Evolutionary conservation across 2,797 vertebrate species (phyloP).

Genomic region (Syngnathus rostellatus): DNA sequence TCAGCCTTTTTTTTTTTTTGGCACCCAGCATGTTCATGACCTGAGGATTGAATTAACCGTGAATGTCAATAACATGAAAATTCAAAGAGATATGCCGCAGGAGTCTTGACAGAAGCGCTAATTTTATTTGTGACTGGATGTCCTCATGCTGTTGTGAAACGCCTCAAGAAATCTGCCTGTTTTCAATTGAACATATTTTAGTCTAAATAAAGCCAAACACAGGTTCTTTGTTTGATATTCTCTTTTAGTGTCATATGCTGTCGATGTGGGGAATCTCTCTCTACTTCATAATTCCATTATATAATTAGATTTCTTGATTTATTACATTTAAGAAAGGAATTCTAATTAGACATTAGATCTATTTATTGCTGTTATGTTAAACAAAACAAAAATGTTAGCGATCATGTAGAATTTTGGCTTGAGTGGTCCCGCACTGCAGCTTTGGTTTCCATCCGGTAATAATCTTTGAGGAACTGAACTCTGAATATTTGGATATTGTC

Average conservation of each 20-base stretch:
- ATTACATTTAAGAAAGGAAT: too few species aligned
- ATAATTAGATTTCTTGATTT: not conserved
- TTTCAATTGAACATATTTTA: not conserved
- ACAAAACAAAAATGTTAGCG: too few species aligned
- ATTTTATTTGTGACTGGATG: not conserved
- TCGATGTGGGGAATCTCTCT: not conserved
- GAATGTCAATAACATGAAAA: not conserved
- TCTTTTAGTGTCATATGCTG: not conserved
- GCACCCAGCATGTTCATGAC: not conserved
- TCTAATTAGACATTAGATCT: too few species aligned
- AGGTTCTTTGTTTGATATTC: not conserved
- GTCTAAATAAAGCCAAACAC: not conserved
- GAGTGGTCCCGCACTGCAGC: too few species aligned
- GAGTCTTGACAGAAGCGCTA: not conserved
- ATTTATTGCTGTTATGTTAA: too few species aligned
- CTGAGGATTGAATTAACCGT: constrained; percentile 5
- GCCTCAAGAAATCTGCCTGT: not conserved
- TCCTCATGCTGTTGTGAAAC: not conserved
- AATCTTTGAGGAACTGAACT: too few species aligned
- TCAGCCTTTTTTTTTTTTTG: constrained; percentile 5
- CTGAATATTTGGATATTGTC: too few species aligned
- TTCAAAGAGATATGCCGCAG: not conserved
- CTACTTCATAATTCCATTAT: not conserved
- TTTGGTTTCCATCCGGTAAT: too few species aligned
- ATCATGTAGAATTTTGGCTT: too few species aligned